phyloP scores from a whole-genome alignment of 2,113 vertebrate genomes.

The Carassius carassius region DNA sequence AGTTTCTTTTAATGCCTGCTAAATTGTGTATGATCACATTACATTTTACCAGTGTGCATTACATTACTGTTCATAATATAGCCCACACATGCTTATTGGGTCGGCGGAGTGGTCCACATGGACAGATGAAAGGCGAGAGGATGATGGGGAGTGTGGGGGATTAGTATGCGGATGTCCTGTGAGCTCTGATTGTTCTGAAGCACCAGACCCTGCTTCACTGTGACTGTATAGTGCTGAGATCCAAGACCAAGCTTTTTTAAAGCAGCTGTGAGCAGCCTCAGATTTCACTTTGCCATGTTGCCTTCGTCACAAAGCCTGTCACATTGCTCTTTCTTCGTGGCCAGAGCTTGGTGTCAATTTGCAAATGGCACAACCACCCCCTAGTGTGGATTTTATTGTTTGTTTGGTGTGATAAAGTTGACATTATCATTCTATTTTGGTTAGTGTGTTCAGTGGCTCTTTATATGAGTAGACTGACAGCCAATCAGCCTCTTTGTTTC shows the following conservation, averaged over 20 bases:
- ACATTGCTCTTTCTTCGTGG: neutral
- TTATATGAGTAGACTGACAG: neutral
- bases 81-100: slow-evolving; percentile 38
- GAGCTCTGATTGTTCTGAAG: slow-evolving; percentile 22
- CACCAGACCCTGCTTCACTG: slow-evolving; percentile 16
- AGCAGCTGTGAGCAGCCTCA: neutral
- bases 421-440: slow-evolving; percentile 1
- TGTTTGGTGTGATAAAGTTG: slow-evolving; percentile 6
- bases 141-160: slow-evolving; percentile 31
- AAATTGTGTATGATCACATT: slow-evolving; percentile 23
- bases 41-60: slow-evolving; percentile 10
- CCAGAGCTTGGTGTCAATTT: neutral
- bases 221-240: neutral
- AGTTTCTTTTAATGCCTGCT: neutral
- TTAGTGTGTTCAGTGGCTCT: neutral
- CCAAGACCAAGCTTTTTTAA: neutral
- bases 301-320: neutral
- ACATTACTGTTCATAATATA: slow-evolving; percentile 2
- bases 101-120: slow-evolving; percentile 2
- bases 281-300: neutral
- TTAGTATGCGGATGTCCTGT: slow-evolving; percentile 42
- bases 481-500: slow-evolving; percentile 39
- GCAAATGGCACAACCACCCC: neutral
- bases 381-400: slow-evolving; percentile 1
- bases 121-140: slow-evolving; percentile 32